phyloP scores from a whole-genome alignment of 1,140 invertebrate genomes.

The Drosophila sechellia region DNA sequence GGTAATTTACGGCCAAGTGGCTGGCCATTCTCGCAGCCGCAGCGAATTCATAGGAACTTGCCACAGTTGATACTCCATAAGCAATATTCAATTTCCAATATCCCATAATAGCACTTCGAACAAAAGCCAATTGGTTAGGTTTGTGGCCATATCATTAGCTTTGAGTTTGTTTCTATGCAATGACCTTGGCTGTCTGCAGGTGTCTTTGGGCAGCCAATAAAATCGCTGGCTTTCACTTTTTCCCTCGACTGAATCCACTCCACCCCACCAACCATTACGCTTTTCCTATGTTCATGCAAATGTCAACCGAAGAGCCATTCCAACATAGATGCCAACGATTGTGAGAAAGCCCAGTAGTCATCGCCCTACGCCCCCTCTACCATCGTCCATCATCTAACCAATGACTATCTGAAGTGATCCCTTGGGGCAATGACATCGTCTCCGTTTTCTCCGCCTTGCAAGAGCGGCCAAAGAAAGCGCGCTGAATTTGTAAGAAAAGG shows the following conservation, averaged over 20 bases:
- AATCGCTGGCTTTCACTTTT: constrained; percentile 70
- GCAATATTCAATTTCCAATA: too few relatives aligned
- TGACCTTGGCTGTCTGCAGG: constrained; percentile 65
- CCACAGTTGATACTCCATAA: too few relatives aligned
- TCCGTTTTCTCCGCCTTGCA: constrained; percentile 50
- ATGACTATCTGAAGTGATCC: constrained; percentile 4
- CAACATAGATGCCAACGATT: constrained; percentile 14
- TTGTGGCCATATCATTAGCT: constrained; percentile 43
- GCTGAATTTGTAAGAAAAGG: constrained; percentile 65
- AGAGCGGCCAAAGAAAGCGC: constrained; percentile 62
- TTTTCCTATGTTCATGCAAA: constrained; percentile 29
- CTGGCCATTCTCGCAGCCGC: constrained; percentile 14
- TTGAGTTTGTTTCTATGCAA: constrained; percentile 36
- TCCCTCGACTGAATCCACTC: not conserved
- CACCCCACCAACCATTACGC: constrained; percentile 22
- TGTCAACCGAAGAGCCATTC: constrained; percentile 46
- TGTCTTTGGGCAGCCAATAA: constrained; percentile 56
- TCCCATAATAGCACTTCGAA: constrained; percentile 8
- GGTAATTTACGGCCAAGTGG: constrained; percentile 46
- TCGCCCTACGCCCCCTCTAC: constrained; percentile 18
- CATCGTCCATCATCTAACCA: not conserved
- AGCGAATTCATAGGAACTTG: constrained; percentile 43
- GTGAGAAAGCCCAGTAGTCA: constrained; percentile 62
- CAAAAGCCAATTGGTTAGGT: constrained; percentile 45
- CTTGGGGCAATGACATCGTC: constrained; percentile 64